A percentile compares a stretch with the other conserved stretches of the same genome.
Conservation (phyloP, 2,797 vertebrate genomes). For the Alfaro cultratus region DNA sequence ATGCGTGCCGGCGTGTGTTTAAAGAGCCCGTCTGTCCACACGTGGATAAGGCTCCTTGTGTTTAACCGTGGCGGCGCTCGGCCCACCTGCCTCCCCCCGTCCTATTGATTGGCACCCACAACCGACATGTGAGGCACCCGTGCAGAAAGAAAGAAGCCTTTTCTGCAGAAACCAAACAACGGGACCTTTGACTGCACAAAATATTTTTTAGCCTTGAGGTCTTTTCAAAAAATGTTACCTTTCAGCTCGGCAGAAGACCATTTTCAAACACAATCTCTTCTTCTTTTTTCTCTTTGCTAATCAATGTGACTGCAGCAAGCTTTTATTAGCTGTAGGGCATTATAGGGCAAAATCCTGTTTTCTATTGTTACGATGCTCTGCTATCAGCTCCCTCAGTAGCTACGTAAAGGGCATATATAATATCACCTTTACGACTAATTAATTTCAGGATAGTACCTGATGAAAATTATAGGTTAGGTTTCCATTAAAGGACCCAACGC, state of each 20-base stretch:
- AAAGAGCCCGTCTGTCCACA: constrained; percentile 62
- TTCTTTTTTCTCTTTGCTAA: not conserved
- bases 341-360: constrained; percentile 5
- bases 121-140: constrained; percentile 34
- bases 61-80: constrained; percentile 55
- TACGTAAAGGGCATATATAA: not conserved
- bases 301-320: not conserved
- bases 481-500: not conserved
- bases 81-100: constrained; percentile 31
- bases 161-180: constrained; percentile 20
- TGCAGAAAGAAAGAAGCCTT: constrained; percentile 9
- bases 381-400: not conserved
- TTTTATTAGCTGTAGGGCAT: not conserved
- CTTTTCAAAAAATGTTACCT: not conserved
- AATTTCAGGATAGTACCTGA: not conserved
- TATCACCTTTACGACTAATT: not conserved
- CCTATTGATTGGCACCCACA: constrained; percentile 59
- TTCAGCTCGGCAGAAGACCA: not conserved
- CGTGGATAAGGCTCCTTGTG: constrained; percentile 66
- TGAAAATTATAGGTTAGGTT: not conserved
- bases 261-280: not conserved
- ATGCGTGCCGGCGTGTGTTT: constrained; percentile 48
- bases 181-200: constrained; percentile 19
- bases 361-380: not conserved
- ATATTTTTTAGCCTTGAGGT: not conserved